Conservation (phyloP, 1,140 invertebrate species). For the Hylaeus volcanicus region DNA sequence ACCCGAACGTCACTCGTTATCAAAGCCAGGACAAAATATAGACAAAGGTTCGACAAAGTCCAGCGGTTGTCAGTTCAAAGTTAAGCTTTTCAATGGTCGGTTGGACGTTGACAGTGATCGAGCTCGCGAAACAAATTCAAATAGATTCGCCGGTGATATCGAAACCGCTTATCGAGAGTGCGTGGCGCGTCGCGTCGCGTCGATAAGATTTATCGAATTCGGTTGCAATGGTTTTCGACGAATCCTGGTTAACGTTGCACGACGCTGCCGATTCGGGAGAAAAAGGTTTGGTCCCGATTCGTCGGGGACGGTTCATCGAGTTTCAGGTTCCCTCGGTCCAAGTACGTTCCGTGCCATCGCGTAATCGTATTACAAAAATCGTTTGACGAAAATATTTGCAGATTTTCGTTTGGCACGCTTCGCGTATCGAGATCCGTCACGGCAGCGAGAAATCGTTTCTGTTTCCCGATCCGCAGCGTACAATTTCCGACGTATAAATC, state of each 20-base stretch:
- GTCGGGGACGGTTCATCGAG: not conserved
- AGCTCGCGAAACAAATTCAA: not conserved
- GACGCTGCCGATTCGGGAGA: not conserved
- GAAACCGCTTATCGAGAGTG: conserved; percentile 60
- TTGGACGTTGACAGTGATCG: not conserved
- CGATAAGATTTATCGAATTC: conserved; percentile 63
- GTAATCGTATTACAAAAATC: not conserved
- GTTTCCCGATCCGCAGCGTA: not conserved
- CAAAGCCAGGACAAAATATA: too few relatives aligned
- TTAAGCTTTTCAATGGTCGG: not conserved
- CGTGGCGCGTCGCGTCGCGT: conserved; percentile 18
- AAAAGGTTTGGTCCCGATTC: not conserved
- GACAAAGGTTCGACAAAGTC: too few relatives aligned
- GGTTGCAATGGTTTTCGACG: conserved; percentile 26
- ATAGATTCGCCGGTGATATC: conserved; percentile 40
- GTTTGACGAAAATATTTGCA: not conserved
- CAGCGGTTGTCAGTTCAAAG: too few relatives aligned
- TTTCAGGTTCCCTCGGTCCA: not conserved
- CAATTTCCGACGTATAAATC: too few relatives aligned
- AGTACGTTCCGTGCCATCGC: too few relatives aligned
- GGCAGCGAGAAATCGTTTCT: not conserved
- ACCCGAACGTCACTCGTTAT: too few relatives aligned
- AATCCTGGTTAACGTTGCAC: not conserved
- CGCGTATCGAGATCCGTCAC: not conserved
- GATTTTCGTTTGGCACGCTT: not conserved